phyloP scores from a whole-genome alignment of 2,113 vertebrate species.

The Cavia porcellus region DNA sequence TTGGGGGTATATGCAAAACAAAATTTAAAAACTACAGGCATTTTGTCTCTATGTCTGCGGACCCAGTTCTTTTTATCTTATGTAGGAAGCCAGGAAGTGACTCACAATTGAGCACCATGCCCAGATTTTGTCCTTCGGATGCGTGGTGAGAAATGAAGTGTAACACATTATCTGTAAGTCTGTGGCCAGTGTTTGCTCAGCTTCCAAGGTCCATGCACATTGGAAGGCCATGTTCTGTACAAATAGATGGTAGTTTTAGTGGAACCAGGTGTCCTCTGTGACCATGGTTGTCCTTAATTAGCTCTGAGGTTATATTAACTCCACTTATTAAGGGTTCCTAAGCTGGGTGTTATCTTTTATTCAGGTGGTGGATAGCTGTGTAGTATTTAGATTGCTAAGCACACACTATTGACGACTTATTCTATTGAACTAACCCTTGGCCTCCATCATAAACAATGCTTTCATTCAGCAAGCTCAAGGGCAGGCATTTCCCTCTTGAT shows the following conservation, averaged over 20 bases:
- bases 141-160: constrained; percentile 21
- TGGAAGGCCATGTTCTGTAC: not conserved
- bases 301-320: constrained; percentile 12
- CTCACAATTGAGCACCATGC: not conserved
- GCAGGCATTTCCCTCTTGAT: not conserved
- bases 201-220: not conserved
- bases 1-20: not conserved
- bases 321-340: constrained; percentile 59
- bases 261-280: not conserved
- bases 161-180: not conserved
- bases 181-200: not conserved
- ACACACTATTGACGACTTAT: not conserved
- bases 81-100: constrained; percentile 1
- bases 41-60: not conserved
- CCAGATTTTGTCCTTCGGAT: not conserved
- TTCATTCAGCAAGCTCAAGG: constrained; percentile 59
- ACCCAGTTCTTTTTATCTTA: not conserved
- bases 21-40: not conserved
- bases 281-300: not conserved
- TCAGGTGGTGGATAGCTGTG: not conserved
- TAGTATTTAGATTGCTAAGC: constrained; percentile 64
- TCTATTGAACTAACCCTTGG: constrained; percentile 70
- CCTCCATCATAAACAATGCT: constrained; percentile 57
- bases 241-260: not conserved
- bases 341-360: constrained; percentile 36